Conservation (phyloP, 1,140 invertebrate genomes). For the Aphidius gifuensis region DNA sequence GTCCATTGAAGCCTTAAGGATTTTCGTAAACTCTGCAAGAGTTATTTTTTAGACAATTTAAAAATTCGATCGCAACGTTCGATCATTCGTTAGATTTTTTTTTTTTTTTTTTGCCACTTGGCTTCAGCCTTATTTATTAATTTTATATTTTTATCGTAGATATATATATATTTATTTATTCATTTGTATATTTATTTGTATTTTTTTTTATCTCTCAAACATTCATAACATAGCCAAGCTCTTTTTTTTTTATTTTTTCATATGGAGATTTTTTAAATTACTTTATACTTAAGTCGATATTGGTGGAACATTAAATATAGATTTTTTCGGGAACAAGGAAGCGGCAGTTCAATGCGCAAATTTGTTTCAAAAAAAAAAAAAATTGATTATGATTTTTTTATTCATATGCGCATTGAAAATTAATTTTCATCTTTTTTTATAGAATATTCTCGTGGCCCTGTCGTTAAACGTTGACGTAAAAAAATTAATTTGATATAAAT, state of each 20-base stretch:
- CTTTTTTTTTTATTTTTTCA: constrained; percentile 5
- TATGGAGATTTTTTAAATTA: constrained; percentile 2
- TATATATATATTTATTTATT: not conserved
- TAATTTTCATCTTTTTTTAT: not conserved
- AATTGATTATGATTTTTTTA: not conserved
- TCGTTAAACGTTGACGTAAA: constrained; percentile 11
- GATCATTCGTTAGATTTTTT: not conserved
- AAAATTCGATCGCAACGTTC: not conserved
- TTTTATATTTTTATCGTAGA: not conserved
- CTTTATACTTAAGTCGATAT: constrained; percentile 1
- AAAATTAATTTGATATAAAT: not conserved
- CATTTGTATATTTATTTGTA: not conserved
- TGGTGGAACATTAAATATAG: constrained; percentile 9
- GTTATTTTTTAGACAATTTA: not conserved
- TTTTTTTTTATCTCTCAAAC: constrained; percentile 7
- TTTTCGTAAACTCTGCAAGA: constrained; percentile 14
- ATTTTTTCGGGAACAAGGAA: constrained; percentile 23
- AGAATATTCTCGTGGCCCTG: constrained; percentile 8
- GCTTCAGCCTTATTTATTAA: constrained; percentile 8
- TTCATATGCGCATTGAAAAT: constrained; percentile 13
- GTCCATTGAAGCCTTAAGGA: constrained; percentile 18
- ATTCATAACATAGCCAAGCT: constrained; percentile 11
- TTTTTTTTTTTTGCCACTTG: not conserved
- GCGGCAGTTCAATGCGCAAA: constrained; percentile 22
- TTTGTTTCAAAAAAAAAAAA: not conserved